phyloP scores from a whole-genome alignment of 2,888 invertebrate species.

The Diaperis boleti region DNA sequence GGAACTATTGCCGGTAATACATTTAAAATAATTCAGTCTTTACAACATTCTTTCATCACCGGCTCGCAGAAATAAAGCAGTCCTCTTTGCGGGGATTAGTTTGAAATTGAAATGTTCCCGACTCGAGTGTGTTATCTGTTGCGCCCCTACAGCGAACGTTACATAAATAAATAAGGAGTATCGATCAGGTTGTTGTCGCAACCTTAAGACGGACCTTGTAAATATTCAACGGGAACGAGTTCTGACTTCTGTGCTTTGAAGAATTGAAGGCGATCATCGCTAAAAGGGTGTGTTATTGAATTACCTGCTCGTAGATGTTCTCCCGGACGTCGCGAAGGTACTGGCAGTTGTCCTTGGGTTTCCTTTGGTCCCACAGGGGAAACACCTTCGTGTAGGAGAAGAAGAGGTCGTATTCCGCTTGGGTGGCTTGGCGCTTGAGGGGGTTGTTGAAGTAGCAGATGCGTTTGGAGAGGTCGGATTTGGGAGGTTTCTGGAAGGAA shows the following conservation, averaged over 20 bases:
- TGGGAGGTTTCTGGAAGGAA: conserved; percentile 50
- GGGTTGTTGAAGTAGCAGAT: conserved; percentile 63
- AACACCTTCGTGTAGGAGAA: conserved; percentile 61
- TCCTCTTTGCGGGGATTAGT: conserved; percentile 13
- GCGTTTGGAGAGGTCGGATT: conserved; percentile 52
- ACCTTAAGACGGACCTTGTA: conserved; percentile 15
- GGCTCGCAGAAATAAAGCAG: conserved; percentile 18
- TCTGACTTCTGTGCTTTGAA: background rate
- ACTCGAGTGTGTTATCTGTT: conserved; percentile 28
- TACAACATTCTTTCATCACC: no score
- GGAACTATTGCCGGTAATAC: no score
- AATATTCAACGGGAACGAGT: no score
- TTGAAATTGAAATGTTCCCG: conserved; percentile 25
- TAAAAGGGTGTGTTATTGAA: background rate
- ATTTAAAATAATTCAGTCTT: background rate
- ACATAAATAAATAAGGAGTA: conserved; percentile 28
- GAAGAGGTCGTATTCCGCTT: conserved; percentile 62
- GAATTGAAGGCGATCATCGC: no score
- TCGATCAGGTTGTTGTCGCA: conserved; percentile 21
- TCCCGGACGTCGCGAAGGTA: conserved; percentile 60
- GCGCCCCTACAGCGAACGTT: conserved; percentile 22
- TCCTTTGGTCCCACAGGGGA: conserved; percentile 62
- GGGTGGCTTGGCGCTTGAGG: conserved; percentile 43
- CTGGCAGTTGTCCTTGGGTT: conserved; percentile 59
- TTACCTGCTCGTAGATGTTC: conserved; percentile 63